These are phyloP conservation scores for Theristicus caerulescens DNA, from an alignment of 2,113 vertebrate genomes.

Conservation along the genomic window DNA sequence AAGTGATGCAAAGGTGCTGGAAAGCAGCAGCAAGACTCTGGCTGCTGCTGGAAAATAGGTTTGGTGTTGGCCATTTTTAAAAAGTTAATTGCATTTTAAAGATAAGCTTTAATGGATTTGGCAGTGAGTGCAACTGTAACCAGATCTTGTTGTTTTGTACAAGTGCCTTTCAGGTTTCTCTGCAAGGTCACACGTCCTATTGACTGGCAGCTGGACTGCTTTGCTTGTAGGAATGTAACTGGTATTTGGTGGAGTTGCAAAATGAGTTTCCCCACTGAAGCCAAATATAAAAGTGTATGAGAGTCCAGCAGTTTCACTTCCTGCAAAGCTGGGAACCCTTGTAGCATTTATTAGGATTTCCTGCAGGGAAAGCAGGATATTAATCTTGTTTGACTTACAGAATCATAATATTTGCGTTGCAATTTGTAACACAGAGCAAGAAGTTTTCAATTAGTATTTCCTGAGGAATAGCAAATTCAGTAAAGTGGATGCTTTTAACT, in stretches of 20 bases:
- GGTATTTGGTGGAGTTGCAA: background rate
- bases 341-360: conserved; percentile 5
- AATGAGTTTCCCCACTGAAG: conserved; percentile 21
- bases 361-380: background rate
- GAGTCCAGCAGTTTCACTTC: conserved; percentile 12
- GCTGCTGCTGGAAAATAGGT: background rate
- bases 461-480: background rate
- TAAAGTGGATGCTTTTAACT: background rate
- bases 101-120: conserved; percentile 46
- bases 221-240: background rate
- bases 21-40: background rate
- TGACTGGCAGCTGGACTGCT: conserved; percentile 19
- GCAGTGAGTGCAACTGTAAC: conserved; percentile 3
- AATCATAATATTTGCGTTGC: conserved; percentile 22
- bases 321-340: conserved; percentile 17
- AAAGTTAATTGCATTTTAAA: conserved; percentile 32
- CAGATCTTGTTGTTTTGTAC: conserved; percentile 39
- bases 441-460: conserved; percentile 12
- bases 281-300: background rate
- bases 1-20: background rate
- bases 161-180: conserved; percentile 19
- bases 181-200: conserved; percentile 27
- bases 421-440: background rate
- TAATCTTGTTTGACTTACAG: conserved; percentile 22
- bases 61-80: background rate